phyloP scores from a whole-genome alignment of 2,113 vertebrate genomes.

The Porphyrio hochstetteri region DNA sequence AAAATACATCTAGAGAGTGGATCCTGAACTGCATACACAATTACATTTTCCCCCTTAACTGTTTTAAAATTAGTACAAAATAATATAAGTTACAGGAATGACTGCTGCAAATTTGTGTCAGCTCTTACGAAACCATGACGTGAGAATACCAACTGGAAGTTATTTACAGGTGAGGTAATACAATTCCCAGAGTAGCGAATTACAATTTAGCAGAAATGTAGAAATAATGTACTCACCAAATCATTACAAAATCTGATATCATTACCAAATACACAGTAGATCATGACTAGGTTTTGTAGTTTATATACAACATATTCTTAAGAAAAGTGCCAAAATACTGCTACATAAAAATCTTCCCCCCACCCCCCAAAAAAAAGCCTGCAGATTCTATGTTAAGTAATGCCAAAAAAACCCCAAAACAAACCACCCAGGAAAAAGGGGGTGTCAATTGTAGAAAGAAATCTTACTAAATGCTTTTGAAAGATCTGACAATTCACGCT shows the following conservation, averaged over 20 bases:
- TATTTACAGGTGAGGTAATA: constrained; percentile 75
- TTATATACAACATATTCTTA: constrained; percentile 19
- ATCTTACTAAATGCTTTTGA: constrained; percentile 71
- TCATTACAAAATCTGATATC: constrained; percentile 35
- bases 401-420: constrained; percentile 9
- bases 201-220: constrained; percentile 44
- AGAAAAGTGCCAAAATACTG: constrained; percentile 70
- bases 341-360: constrained; percentile 37
- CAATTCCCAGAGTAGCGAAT: constrained; percentile 39
- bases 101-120: constrained; percentile 57
- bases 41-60: neutral
- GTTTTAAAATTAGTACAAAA: constrained; percentile 66
- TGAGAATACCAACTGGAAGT: constrained; percentile 45
- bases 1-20: constrained; percentile 56
- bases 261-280: constrained; percentile 28
- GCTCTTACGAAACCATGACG: constrained; percentile 63
- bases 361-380: neutral
- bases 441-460: constrained; percentile 55
- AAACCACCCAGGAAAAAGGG: neutral
- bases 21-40: constrained; percentile 23
- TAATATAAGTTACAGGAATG: constrained; percentile 64
- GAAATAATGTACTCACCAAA: constrained; percentile 36
- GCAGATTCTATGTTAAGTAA: constrained; percentile 48
- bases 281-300: constrained; percentile 10
- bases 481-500: constrained; percentile 69